A percentile compares a stretch with the other conserved stretches of the same genome.
Conservation (phyloP, 2,113 vertebrate species). For the Callipepla californica region DNA sequence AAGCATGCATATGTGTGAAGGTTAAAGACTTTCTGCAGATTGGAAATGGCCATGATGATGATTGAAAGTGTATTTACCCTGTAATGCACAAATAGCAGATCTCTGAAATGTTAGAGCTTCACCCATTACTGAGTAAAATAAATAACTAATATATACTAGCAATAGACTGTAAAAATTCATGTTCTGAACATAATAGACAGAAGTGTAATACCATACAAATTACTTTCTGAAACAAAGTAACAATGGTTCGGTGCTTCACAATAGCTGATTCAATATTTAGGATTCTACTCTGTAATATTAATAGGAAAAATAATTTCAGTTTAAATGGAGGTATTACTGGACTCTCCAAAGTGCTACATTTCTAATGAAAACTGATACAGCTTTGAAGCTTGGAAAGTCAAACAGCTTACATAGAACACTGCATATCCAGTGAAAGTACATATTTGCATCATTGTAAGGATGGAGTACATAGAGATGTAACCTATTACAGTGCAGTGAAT, state of each 20-base stretch:
- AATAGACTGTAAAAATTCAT: background rate
- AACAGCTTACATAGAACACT: background rate
- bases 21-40: background rate
- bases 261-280: background rate
- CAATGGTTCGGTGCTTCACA: background rate
- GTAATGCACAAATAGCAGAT: background rate
- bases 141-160: background rate
- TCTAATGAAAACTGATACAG: background rate
- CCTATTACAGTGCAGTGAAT: background rate
- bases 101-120: background rate
- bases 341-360: background rate
- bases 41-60: background rate
- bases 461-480: rapidly evolving
- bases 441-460: background rate
- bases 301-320: background rate
- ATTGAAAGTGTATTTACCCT: background rate
- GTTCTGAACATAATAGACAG: background rate
- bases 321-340: background rate
- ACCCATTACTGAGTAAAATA: rapidly evolving
- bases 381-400: background rate
- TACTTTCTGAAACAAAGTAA: background rate
- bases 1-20: background rate
- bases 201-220: background rate
- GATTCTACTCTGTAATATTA: background rate
- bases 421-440: background rate